Evolutionary conservation across 2,113 vertebrate species (phyloP), one percentile per base, ranked within the genome.

Genomic region (Carassius auratus): DNA sequence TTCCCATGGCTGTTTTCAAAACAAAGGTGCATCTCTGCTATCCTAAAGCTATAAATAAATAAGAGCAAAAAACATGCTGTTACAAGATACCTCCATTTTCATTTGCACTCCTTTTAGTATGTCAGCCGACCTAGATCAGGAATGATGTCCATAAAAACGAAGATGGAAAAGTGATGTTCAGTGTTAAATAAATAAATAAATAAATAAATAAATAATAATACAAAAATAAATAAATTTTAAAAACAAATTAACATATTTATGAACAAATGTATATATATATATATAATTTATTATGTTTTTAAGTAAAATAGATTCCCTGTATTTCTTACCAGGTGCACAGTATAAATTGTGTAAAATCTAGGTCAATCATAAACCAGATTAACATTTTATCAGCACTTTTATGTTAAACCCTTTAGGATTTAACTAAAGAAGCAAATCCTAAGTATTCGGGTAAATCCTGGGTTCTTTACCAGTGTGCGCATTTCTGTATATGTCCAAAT

Each of bases 21-120:
- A 69, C 76, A 79, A 85, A 85, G 76, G 64, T 80, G 76, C 84
- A 85, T 80, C 68, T 79, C 75, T 69, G 21, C 48, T 85, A 36
- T 85, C 50, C 75, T 62, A 21, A 79, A 45, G 30, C 14, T 33
- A 85, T 85, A n/a, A 80, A 85, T 85, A 85, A 85, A 79, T 80
- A 79, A 85, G 45, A 73, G 19, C 30, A 69, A 82, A 36, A 81
- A 73, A 83, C 68, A 83, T 17, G 21, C 33, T 15, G 10, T 38
- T 59, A 83, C 68, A 83, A 73, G 68, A 68, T 73, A 83, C 19
- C 17, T 3, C 81, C 81, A 83, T 83, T 73, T 83, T 57, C 21
- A 71, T 83, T 73, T 83, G 30, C 33, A 74, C 23, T 52, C 23
- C 45, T 36, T 10, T 48, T 15, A 0, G 0, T 45, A 61, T 68